Evolutionary conservation across 2,113 vertebrate genomes (phyloP), one percentile per base, ranked within the genome.

Genomic region (Halcyon malimbica): DNA sequence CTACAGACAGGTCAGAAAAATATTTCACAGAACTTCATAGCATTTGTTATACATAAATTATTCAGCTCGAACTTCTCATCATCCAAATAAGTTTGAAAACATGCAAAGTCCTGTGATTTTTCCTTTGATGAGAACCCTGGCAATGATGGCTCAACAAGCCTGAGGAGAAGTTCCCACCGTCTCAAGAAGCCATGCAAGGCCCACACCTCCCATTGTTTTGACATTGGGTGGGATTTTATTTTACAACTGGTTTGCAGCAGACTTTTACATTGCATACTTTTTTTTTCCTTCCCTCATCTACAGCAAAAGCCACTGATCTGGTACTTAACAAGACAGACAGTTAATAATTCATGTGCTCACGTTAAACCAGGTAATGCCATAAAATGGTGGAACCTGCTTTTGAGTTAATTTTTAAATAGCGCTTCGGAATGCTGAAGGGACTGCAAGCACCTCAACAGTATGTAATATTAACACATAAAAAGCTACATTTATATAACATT

Each of bases 361-460:
- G 98, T 99, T 99, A 99, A 98, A 98, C 98, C 99, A 99, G 99
- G 99, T 99, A 99, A 98, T 97, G 96, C 98, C 98, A 98, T 98
- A 98, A 98, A 98, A 98, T 95, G 90, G 95, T 95, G 91, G 97
- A 97, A 96, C 96, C 91, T 90, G 87, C 90, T 96, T 94, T 80
- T 81, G 74, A 70, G 96, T 97, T 93, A 80, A 97, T 96, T 96
- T 97, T 96, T 97, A 98, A 95, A 97, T 19, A 95, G 92, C 13
- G 68, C 70, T 96, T 96, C 95, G 93, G 97, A 98, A 96, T 94
- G 94, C 97, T 97, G 96, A 97, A 96, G 92, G 98, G 98, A 94
- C 97, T 97, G 97, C 89, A 82, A 98, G 96, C 97, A 97, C 95
- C 93, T 97, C 89, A 53, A 79, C 79, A 50, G 65, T 97, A 98